Conservation (phyloP, 2,113 vertebrate genomes). For the Festucalex cinctus region DNA sequence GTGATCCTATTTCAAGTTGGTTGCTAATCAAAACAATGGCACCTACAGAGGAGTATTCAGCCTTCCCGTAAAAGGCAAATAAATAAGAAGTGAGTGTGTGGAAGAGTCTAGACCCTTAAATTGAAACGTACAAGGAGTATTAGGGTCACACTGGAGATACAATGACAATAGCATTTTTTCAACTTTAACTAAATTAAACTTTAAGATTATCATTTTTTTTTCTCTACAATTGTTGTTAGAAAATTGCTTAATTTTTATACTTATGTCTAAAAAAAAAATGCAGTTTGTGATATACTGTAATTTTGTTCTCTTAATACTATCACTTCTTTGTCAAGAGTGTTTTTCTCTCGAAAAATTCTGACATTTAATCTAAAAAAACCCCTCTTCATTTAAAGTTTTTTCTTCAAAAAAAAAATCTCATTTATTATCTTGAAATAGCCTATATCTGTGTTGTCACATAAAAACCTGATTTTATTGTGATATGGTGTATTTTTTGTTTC, state of each 20-base stretch:
- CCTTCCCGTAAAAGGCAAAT: not conserved
- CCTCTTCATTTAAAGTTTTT: too few species aligned
- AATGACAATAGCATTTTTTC: not conserved
- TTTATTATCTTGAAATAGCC: too few species aligned
- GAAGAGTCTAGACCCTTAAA: not conserved
- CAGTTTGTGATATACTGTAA: too few species aligned
- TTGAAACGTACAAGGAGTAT: not conserved
- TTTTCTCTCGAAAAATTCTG: not conserved
- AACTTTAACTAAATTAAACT: not conserved
- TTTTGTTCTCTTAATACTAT: not conserved
- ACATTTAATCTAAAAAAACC: constrained; percentile 3
- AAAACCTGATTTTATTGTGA: too few species aligned
- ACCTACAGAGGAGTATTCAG: not conserved
- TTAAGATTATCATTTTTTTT: not conserved
- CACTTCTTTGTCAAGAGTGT: not conserved
- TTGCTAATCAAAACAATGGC: not conserved
- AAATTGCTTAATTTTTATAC: not conserved
- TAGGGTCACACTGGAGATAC: not conserved
- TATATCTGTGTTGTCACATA: too few species aligned
- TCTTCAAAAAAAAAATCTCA: too few species aligned
- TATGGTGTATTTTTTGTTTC: too few species aligned
- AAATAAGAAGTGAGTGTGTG: not conserved
- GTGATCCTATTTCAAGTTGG: not conserved
- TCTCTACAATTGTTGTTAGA: not conserved
- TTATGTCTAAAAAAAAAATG: too few species aligned